These are phyloP conservation scores for Lepisosteus oculatus DNA, from an alignment of 2,113 vertebrate genomes.

Conservation along the genomic window DNA sequence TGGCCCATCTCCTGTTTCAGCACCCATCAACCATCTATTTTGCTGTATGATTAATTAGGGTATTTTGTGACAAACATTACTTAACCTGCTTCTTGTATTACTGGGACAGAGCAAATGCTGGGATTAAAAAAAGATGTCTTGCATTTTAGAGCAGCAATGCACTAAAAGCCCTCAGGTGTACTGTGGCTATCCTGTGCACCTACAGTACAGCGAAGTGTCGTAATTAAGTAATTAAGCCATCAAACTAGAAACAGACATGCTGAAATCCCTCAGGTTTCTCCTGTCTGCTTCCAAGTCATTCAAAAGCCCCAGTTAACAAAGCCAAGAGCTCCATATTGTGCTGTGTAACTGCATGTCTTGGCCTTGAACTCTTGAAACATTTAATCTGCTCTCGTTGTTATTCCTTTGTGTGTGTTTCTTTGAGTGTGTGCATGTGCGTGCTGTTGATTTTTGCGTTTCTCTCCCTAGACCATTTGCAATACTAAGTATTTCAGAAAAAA, in stretches of 20 bases:
- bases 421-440: too few species aligned
- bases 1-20: constrained; percentile 54
- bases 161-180: constrained; percentile 25
- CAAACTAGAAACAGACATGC: constrained; percentile 45
- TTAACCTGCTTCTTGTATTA: constrained; percentile 59
- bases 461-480: too few species aligned
- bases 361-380: too few species aligned
- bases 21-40: constrained; percentile 62
- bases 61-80: constrained; percentile 59
- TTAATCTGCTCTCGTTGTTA: too few species aligned
- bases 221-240: constrained; percentile 64
- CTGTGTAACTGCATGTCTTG: too few species aligned
- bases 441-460: too few species aligned
- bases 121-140: constrained; percentile 44
- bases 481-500: too few species aligned
- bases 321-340: too few species aligned
- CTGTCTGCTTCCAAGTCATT: not conserved
- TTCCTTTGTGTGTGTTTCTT: too few species aligned
- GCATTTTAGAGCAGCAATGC: constrained; percentile 33
- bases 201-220: constrained; percentile 41
- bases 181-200: constrained; percentile 28
- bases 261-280: constrained; percentile 39
- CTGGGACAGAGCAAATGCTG: constrained; percentile 43
- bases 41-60: constrained; percentile 70
- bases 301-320: too few species aligned